Evolutionary conservation across 2,113 vertebrate species (phyloP), one percentile per base, ranked within the genome.

Genomic region (Cercopithecus mona): DNA sequence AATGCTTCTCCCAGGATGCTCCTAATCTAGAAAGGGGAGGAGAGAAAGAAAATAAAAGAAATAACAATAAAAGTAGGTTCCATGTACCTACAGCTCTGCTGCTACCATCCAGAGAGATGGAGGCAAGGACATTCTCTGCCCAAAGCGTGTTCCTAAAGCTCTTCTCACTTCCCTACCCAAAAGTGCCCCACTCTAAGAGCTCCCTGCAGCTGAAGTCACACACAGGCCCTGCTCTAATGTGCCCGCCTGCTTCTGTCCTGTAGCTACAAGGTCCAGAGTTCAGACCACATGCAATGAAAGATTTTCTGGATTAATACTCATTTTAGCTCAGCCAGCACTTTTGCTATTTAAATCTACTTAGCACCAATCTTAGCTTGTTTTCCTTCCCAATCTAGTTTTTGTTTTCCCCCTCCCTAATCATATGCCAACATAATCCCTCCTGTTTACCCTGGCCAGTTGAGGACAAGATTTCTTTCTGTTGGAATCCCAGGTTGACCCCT

Each of bases 161-260:
- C 20, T 18, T 79, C 73, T 66, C 73, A 35, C 8, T 57, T 38
- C 30, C 70, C n/a, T 14, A 32, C 14, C 57, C 18, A 45, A 32
- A 43, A 32, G 2, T 38, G 50, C 50, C 57, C 0, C 1, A 59
- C 38, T 72, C 3, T 45, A 20, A 50, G 35, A 57, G 25, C 12
- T n/a, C 73, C 80, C 72, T n/a, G 38, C 22, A 45, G n/a, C 59
- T 3, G 1, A 55, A 38, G 70, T 52, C n/a, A 40, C 72, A 35
- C 38, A 2, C 8, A 3, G 79, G 22, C 38, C 13, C 76, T 59
- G 35, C 17, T n/a, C 17, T 16, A 0, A 4, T 7, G 8, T 12
- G 30, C 13, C 35, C 20, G 66, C 27, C 14, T 13, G 18, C 20
- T 2, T 38, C 81, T 64, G 76, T 59, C 55, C 55, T 50, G 7